Evolutionary conservation across 2,888 invertebrate species (phyloP).

Genomic region (Synanthedon formicaeformis): DNA sequence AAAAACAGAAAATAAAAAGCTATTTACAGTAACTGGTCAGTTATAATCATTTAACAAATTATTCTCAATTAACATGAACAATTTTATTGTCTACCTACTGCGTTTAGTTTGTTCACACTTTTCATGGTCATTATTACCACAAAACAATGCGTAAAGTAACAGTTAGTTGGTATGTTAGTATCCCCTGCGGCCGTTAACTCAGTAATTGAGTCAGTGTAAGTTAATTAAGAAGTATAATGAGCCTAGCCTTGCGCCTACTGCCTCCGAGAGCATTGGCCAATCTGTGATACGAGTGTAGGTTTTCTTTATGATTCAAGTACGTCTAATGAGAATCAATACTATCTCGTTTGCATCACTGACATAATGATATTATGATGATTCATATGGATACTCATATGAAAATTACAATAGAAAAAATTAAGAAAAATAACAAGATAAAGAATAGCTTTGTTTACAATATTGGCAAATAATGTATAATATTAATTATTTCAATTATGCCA

Average conservation of each 20-base stretch:
- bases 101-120: slow-evolving; percentile 5
- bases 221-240: slow-evolving; percentile 18
- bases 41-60: too few relatives aligned
- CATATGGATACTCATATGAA: too few relatives aligned
- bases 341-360: neutral
- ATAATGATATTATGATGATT: neutral
- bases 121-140: slow-evolving; percentile 17
- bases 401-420: too few relatives aligned
- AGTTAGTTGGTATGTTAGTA: slow-evolving; percentile 1
- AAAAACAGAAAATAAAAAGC: too few relatives aligned
- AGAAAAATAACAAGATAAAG: too few relatives aligned
- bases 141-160: slow-evolving; percentile 15
- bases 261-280: slow-evolving; percentile 12
- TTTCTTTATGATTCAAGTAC: slow-evolving; percentile 1
- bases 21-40: too few relatives aligned
- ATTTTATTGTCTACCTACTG: too few relatives aligned
- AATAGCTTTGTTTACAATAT: too few relatives aligned
- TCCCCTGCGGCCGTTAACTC: slow-evolving; percentile 6
- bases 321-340: neutral
- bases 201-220: slow-evolving; percentile 10
- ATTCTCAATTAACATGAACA: too few relatives aligned
- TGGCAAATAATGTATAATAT: too few relatives aligned
- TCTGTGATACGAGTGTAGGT: slow-evolving; percentile 12
- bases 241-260: slow-evolving; percentile 14
- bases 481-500: too few relatives aligned